These are phyloP conservation scores for Miniopterus natalensis DNA, from an alignment of 2,113 vertebrate genomes.

Conservation along the genomic window DNA sequence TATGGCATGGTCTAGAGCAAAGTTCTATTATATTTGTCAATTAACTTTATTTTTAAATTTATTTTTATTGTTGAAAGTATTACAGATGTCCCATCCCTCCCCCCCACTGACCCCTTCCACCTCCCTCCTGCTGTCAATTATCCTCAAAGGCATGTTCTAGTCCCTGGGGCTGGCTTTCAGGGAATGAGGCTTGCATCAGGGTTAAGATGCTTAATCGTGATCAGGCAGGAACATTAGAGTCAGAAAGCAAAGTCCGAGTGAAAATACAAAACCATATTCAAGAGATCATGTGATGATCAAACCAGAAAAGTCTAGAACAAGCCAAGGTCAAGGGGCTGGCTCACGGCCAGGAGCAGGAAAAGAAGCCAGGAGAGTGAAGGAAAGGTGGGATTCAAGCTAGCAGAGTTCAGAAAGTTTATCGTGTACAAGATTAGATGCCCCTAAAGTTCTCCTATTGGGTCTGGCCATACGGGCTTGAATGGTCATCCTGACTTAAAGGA, in stretches of 20 bases:
- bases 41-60: background rate
- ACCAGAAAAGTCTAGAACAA: background rate
- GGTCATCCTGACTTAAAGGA: background rate
- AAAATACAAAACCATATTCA: slow-evolving; percentile 22
- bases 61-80: no score
- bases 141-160: background rate
- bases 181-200: background rate
- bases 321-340: background rate
- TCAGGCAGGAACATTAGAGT: background rate
- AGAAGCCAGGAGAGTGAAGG: background rate
- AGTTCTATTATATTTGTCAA: background rate
- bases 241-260: background rate
- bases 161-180: background rate
- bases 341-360: slow-evolving; percentile 1
- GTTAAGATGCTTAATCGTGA: background rate
- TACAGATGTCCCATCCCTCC: no score
- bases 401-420: background rate
- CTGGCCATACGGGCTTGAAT: background rate
- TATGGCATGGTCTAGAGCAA: background rate
- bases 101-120: no score
- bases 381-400: background rate
- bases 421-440: background rate
- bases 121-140: background rate
- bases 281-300: background rate
- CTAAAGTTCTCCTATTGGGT: background rate